Evolutionary conservation across 2,888 invertebrate species (phyloP).

Genomic region (Crocallis elinguaria): DNA sequence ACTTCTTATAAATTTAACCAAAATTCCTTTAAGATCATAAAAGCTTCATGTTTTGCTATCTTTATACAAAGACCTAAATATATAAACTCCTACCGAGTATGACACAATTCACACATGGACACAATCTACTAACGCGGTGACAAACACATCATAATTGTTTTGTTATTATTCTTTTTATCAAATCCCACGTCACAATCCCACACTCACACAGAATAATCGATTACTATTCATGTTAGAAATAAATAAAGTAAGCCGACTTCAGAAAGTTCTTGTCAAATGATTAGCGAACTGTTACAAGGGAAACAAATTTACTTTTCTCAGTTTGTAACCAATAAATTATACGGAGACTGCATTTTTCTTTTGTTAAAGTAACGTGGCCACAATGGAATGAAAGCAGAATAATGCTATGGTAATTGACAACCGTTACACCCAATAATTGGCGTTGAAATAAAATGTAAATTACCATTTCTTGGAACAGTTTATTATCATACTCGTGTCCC

Average conservation of each 20-base stretch:
- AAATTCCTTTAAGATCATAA: not conserved
- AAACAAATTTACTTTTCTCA: slow-evolving; percentile 18
- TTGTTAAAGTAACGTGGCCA: slow-evolving; percentile 5
- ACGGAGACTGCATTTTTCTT: not conserved
- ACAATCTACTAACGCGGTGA: not conserved
- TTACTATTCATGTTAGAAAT: slow-evolving; percentile 9
- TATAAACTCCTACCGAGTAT: no score
- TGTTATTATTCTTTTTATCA: not conserved
- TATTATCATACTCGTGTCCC: slow-evolving; percentile 44
- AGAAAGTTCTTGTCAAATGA: slow-evolving; percentile 8
- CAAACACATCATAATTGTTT: not conserved
- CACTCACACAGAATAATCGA: not conserved
- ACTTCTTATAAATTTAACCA: slow-evolving; percentile 21
- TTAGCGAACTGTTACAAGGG: slow-evolving; percentile 17
- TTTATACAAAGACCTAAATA: no score
- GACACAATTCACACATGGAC: no score
- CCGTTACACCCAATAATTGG: slow-evolving; percentile 30
- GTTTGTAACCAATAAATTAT: slow-evolving; percentile 23
- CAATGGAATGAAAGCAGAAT: slow-evolving; percentile 21
- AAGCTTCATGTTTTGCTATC: no score
- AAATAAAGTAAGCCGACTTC: slow-evolving; percentile 17
- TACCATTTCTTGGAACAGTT: slow-evolving; percentile 60
- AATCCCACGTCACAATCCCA: not conserved
- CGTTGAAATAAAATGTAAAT: slow-evolving; percentile 54
- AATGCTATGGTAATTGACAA: slow-evolving; percentile 28